phyloP scores from a whole-genome alignment of 2,113 vertebrate genomes.

The Maccullochella peelii region DNA sequence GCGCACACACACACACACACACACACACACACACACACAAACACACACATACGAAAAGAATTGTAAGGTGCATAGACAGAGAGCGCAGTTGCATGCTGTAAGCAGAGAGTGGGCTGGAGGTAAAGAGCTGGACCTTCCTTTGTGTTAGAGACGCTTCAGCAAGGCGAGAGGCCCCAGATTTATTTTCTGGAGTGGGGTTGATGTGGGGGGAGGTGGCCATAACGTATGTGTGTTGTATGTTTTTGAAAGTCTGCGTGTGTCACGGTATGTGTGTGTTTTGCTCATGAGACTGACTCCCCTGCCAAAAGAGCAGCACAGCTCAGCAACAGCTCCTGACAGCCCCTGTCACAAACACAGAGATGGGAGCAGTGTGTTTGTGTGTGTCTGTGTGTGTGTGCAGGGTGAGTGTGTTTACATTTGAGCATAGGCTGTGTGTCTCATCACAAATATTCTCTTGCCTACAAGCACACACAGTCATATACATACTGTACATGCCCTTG shows the following conservation, averaged over 20 bases:
- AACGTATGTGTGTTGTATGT: not conserved
- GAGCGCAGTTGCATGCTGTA: constrained; percentile 5
- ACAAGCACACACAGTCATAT: not conserved
- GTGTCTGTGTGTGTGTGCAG: constrained; percentile 12
- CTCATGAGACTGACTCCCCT: constrained; percentile 43
- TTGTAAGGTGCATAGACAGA: not conserved
- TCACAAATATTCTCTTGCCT: constrained; percentile 47
- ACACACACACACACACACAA: not conserved
- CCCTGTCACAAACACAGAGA: constrained; percentile 49
- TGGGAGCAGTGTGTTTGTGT: constrained; percentile 1
- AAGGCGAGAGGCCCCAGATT: not conserved
- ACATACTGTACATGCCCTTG: not conserved
- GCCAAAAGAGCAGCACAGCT: constrained; percentile 48
- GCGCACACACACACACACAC: constrained; percentile 13
- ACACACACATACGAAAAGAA: not conserved
- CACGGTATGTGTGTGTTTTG: constrained; percentile 2
- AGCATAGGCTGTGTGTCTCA: constrained; percentile 41
- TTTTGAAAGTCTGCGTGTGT: not conserved
- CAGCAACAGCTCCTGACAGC: constrained; percentile 61
- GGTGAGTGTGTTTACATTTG: constrained; percentile 29
- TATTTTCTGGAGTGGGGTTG: constrained; percentile 11
- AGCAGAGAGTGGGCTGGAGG: constrained; percentile 13
- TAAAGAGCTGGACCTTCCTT: constrained; percentile 12
- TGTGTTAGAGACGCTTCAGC: constrained; percentile 16
- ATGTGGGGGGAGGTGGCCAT: not conserved